These are phyloP conservation scores for Hoplodrina ambigua DNA, from an alignment of 2,888 invertebrate species.

Conservation along the genomic window DNA sequence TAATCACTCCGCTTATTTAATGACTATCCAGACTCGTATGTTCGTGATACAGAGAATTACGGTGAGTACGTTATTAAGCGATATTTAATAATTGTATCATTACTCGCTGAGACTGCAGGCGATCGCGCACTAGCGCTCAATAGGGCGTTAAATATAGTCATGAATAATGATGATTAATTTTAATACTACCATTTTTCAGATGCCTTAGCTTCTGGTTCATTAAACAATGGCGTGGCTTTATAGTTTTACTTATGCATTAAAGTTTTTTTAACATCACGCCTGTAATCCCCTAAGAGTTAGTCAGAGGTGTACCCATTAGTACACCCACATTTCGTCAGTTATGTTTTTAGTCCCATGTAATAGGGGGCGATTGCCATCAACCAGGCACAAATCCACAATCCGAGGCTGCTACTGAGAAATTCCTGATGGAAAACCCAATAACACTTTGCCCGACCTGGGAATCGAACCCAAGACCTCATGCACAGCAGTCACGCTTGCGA, in stretches of 20 bases:
- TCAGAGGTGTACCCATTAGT: too few relatives aligned
- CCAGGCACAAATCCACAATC: too few relatives aligned
- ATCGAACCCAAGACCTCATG: too few relatives aligned
- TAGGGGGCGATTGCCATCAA: too few relatives aligned
- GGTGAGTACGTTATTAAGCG: slow-evolving; percentile 25
- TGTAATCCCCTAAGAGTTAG: too few relatives aligned
- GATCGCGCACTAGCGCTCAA: slow-evolving; percentile 30
- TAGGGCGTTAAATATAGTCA: slow-evolving; percentile 41
- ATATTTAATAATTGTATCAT: slow-evolving; percentile 42
- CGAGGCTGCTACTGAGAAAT: too few relatives aligned
- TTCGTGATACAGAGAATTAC: slow-evolving; percentile 40
- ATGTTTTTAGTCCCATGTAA: too few relatives aligned
- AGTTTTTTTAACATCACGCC: background rate
- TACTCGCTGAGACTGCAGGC: slow-evolving; percentile 9
- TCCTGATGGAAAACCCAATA: too few relatives aligned
- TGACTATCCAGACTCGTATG: slow-evolving; percentile 9
- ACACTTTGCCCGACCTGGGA: too few relatives aligned
- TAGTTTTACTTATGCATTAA: background rate
- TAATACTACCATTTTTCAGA: slow-evolving; percentile 33
- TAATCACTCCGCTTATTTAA: background rate
- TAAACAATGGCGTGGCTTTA: slow-evolving; percentile 26
- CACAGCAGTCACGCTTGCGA: too few relatives aligned
- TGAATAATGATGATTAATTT: slow-evolving; percentile 19
- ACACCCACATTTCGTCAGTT: too few relatives aligned
- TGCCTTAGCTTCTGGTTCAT: slow-evolving; percentile 30